Evolutionary conservation across 2,113 vertebrate genomes (phyloP), one percentile per base, ranked within the genome.

Genomic region (Lipophrys pholis): DNA sequence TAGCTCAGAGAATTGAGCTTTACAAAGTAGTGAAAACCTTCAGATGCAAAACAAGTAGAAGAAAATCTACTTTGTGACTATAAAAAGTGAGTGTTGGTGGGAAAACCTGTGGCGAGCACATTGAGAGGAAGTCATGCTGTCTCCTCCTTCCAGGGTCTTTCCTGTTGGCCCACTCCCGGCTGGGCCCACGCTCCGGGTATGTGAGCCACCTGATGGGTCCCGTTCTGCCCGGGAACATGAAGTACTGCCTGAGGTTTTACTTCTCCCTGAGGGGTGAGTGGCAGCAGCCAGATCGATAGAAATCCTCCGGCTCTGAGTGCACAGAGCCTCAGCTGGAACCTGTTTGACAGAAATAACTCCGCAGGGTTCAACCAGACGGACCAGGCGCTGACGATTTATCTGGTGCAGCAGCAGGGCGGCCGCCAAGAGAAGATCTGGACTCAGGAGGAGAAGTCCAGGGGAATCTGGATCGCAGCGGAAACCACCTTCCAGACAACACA

Each of bases 341-440:
- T 65, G 58, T 70, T 21, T 39, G 10, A 59, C 66, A 56, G 4
- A 63, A 57, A 80, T 74, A 66, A 60, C 73, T 81, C 2, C 3
- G 69, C 83, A 82, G 96, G 97, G 0, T 97, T 97, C 92, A 95
- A 94, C 84, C 95, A 95, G 94, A 95, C 94, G 87, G 96, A 92
- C 50, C 94, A 94, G 64, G 94, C 94, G 6, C 89, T 99, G 40
- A 82, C 92, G 3, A 95, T 97, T 55, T 96, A 97, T 81, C 93
- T 98, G 78, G 94, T 95, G 87, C 92, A 93, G 76, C 94, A 95
- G 85, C 93, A 94, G 69, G 92, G 93, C 56, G 85, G 93, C 6
- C 90, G 92, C 83, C 95, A 94, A 80, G 95, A 97, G 86, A 96
- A 95, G 90, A 94, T 99, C 78, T 99, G 97, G 97, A 96, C 93